A percentile compares a stretch with the other conserved stretches of the same genome.
phyloP scores from a whole-genome alignment of 2,113 vertebrate species.

The Rhodinocichla rosea region DNA sequence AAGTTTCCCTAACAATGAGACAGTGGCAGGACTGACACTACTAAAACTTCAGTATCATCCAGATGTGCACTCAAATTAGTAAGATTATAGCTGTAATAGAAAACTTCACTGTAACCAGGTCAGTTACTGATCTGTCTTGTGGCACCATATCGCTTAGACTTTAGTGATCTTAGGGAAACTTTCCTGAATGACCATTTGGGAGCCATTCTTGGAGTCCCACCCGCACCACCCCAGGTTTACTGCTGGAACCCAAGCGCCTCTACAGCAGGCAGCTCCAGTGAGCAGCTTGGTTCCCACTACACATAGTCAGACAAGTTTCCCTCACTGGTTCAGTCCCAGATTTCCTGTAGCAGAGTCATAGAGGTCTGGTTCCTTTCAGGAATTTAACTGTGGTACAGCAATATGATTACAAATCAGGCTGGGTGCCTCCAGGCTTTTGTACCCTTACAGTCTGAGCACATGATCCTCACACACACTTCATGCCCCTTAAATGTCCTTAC shows the following conservation, averaged over 20 bases:
- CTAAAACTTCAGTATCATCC: background rate
- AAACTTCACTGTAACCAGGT: background rate
- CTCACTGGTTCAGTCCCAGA: background rate
- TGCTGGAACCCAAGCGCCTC: background rate
- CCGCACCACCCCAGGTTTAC: background rate
- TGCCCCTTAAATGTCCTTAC: no score
- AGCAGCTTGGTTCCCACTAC: background rate
- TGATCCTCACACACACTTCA: background rate
- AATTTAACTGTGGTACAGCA: background rate
- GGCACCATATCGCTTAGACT: background rate
- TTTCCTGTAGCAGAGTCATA: background rate
- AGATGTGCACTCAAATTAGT: background rate
- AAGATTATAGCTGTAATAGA: background rate
- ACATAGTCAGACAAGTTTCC: background rate
- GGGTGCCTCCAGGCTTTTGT: background rate
- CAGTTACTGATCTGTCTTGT: background rate
- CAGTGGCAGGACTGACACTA: background rate
- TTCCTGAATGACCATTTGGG: no score
- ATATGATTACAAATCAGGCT: background rate
- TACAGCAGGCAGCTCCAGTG: accelerated
- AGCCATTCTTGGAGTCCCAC: background rate
- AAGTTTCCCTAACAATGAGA: background rate
- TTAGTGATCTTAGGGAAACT: background rate
- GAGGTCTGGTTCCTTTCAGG: background rate
- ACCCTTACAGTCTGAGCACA: background rate